Evolutionary conservation across 2,797 vertebrate species (phyloP).

Genomic region (Thamnophis elegans): DNA sequence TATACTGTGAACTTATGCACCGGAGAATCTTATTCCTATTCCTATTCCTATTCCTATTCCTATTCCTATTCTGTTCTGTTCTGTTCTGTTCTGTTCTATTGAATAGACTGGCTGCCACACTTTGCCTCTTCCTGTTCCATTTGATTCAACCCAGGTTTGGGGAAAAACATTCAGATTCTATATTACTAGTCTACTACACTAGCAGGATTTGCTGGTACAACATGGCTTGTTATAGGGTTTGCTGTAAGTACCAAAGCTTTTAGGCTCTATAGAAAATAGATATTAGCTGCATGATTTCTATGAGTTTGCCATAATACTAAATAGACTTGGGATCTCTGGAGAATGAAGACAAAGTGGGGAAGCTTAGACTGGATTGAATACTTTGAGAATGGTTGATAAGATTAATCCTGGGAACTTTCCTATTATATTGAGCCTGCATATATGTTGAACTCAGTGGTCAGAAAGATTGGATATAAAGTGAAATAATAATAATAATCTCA

Average conservation of each 20-base stretch:
- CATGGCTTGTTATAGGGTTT: neutral
- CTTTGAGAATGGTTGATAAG: neutral
- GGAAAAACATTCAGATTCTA: neutral
- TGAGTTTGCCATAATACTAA: neutral
- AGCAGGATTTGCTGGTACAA: neutral
- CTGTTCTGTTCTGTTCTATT: too few species aligned
- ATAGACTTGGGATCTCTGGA: neutral
- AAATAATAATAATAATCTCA: neutral
- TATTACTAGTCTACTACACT: neutral
- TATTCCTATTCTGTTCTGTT: too few species aligned
- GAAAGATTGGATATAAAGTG: neutral
- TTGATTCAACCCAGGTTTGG: neutral
- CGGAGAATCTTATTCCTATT: too few species aligned
- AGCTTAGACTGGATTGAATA: neutral
- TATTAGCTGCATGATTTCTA: neutral
- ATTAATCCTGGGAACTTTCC: neutral
- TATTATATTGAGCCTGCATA: neutral
- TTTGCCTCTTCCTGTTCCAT: neutral
- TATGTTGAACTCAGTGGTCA: neutral
- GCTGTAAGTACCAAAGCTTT: neutral
- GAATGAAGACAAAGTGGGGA: neutral
- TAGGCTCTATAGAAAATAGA: neutral
- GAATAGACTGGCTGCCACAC: neutral
- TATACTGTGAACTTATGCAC: neutral
- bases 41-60: too few species aligned